Evolutionary conservation across 1,140 invertebrate genomes (phyloP).

Genomic region (Hypsibius dujardini): DNA sequence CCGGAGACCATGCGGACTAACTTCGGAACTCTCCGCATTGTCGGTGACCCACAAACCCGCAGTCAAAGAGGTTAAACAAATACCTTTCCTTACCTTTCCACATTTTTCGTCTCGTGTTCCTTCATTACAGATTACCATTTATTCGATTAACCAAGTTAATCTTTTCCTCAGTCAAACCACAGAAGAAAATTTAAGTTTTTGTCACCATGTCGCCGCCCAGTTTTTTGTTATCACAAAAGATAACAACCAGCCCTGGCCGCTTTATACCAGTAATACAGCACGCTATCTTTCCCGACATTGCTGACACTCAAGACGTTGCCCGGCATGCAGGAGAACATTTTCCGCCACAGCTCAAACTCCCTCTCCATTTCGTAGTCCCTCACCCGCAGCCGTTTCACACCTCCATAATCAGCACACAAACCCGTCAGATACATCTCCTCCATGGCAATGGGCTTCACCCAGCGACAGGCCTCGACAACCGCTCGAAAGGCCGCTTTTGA

Average conservation of each 20-base stretch:
- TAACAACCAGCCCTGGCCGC: constrained; percentile 6
- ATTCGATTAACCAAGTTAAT: no score
- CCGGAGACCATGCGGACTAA: no score
- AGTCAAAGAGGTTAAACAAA: no score
- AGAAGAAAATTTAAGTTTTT: no score
- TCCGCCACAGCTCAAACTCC: constrained; percentile 8
- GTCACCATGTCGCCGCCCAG: no score
- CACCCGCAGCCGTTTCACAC: not conserved
- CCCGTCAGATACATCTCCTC: constrained; percentile 1
- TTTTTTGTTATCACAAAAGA: not conserved
- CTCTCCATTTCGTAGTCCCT: not conserved
- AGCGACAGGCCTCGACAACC: not conserved
- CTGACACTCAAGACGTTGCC: constrained; percentile 8
- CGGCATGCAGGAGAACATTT: constrained; percentile 15
- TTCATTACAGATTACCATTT: no score
- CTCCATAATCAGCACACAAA: not conserved
- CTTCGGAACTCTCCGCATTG: no score
- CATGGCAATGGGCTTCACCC: not conserved
- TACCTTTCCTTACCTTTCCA: no score
- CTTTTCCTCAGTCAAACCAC: no score
- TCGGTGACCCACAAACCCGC: no score
- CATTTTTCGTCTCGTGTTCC: no score
- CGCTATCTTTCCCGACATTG: not conserved
- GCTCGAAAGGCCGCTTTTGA: not conserved
- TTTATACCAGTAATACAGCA: constrained; percentile 8